Evolutionary conservation across 2,888 invertebrate species (phyloP).

Genomic region (Hoplodrina blanda): DNA sequence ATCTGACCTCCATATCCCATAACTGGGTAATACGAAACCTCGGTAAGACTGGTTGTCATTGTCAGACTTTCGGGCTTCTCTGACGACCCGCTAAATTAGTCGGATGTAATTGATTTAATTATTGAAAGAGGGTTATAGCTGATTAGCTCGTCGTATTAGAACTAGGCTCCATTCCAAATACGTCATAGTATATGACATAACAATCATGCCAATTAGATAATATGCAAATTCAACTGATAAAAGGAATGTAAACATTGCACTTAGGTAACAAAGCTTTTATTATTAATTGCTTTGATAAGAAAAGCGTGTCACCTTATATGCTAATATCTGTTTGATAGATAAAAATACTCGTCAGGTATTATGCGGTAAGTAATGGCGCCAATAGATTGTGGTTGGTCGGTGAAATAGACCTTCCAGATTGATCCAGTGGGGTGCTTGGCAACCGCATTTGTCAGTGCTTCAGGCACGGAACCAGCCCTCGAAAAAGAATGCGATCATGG

Average conservation of each 20-base stretch:
- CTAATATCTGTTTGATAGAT: constrained; percentile 12
- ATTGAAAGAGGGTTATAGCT: no score
- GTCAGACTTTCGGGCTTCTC: no score
- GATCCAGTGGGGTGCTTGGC: background rate
- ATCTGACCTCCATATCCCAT: no score
- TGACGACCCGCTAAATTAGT: no score
- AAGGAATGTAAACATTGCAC: constrained; percentile 17
- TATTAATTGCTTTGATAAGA: constrained; percentile 37
- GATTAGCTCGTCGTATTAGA: no score
- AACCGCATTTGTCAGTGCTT: background rate
- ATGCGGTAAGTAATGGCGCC: background rate
- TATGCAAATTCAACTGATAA: constrained; percentile 25
- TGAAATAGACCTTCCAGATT: background rate
- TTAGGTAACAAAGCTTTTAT: constrained; percentile 43
- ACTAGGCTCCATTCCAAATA: no score
- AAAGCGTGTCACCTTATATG: constrained; percentile 22
- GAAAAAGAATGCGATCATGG: no score
- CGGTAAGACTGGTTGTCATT: no score
- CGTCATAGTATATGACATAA: background rate
- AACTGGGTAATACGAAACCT: no score
- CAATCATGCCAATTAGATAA: constrained; percentile 7
- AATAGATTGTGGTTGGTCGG: background rate
- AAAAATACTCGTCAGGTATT: constrained; percentile 1
- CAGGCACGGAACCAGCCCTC: no score
- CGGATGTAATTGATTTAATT: no score